These are phyloP conservation scores for Leptinotarsa haldemani DNA, from an alignment of 2,888 invertebrate species.

Conservation along the genomic window DNA sequence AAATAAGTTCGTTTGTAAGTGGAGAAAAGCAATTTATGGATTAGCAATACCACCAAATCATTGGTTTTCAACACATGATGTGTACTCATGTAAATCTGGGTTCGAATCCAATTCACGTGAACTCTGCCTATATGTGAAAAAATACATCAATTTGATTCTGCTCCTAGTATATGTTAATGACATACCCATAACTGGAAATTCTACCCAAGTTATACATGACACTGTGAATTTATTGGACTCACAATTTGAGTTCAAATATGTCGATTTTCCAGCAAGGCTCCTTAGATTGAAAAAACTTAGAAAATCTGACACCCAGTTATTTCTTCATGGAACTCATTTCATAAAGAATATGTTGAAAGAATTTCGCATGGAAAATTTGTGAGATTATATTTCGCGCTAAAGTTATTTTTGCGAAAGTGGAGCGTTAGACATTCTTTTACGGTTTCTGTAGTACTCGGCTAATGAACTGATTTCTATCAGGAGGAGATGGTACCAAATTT, in stretches of 20 bases:
- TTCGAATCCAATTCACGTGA: neutral
- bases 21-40: neutral
- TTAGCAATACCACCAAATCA: neutral
- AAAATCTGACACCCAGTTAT: neutral
- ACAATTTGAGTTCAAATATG: neutral
- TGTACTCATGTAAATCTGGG: neutral
- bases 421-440: too few species aligned
- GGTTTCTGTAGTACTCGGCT: too few species aligned
- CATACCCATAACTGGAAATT: neutral
- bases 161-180: neutral
- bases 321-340: neutral
- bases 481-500: too few species aligned
- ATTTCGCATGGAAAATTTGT: neutral
- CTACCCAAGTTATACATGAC: too few species aligned
- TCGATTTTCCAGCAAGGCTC: neutral
- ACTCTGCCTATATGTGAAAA: neutral
- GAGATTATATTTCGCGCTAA: too few species aligned
- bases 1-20: neutral
- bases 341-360: conserved; percentile 6
- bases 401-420: too few species aligned
- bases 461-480: too few species aligned
- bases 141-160: neutral
- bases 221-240: too few species aligned
- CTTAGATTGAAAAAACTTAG: neutral
- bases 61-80: neutral